Base-by-base conservation (phyloP, 2,113 vertebrate species). In the Puffinus mauretanicus region DNA sequence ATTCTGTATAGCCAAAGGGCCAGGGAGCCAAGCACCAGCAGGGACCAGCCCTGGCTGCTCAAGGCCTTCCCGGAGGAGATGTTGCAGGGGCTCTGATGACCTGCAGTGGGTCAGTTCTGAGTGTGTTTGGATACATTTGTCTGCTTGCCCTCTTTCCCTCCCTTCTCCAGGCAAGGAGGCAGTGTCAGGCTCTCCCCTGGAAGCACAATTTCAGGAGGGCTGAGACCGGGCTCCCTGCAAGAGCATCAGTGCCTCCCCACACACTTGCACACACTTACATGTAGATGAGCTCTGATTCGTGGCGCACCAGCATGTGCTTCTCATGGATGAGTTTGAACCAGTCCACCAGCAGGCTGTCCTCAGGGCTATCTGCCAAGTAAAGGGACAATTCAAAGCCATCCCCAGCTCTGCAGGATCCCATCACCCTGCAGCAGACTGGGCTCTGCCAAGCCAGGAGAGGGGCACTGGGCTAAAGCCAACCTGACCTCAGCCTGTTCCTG, bases 271-370 rank as follows among this genome's bases (percentile, higher is more conserved):
- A 36, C n/a, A 98, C 99, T 99, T 95, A 99, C 99, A 99, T 98
- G 22, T 99, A 98, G 93, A 99, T 98, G 82, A 99, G 98, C 95
- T 99, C 99, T 0, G 98, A 98, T 44, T 99, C 99, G 1, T 98
- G 98, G 64, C 98, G 97, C 88, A 99, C 98, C 90, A 99, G 97
- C 95, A 98, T 90, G 49, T 99, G 99, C 82, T 99, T 99, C 97
- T 99, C 98, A 0, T 99, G 99, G 95, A 99, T 98, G 15, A 99
- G 98, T 91, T 94, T 98, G 95, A 99, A 99, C 99, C 99, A 99
- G 86, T 99, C 98, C 51, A 98, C 98, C 65, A 99, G 97, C 95
- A 99, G 97, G 73, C 97, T 94, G 8, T 99, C 99, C 86, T 99
- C 98, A 9, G 98, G 98, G 92, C 97, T 96, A 75, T 98, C 99